Evolutionary conservation across 2,113 vertebrate genomes (phyloP).

Genomic region (Plecotus auritus): DNA sequence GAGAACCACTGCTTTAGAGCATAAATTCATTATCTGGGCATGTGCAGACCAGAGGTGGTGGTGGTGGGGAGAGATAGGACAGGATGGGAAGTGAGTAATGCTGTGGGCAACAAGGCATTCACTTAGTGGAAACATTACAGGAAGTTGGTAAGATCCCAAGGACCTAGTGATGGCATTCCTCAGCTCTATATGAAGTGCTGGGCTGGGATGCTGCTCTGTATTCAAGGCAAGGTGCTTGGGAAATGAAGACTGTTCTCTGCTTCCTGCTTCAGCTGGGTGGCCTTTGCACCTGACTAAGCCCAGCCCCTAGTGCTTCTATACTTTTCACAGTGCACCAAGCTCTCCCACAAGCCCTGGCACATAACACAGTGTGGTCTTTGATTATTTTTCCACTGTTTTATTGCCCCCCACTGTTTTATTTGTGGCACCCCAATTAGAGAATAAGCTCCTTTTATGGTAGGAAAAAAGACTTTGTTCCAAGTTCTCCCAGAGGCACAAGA

Average conservation of each 20-base stretch:
- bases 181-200: background rate
- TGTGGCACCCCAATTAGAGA: background rate
- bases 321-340: background rate
- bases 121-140: slow-evolving; percentile 42
- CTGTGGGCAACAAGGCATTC: slow-evolving; percentile 40
- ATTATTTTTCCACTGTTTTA: background rate
- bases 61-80: background rate
- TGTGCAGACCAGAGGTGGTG: background rate
- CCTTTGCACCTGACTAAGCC: background rate
- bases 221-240: background rate
- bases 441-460: background rate
- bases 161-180: slow-evolving; percentile 43
- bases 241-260: slow-evolving; percentile 5
- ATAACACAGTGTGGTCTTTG: background rate
- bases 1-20: slow-evolving; percentile 44
- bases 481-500: background rate
- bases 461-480: background rate
- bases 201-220: background rate
- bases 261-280: slow-evolving; percentile 18
- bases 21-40: slow-evolving; percentile 32
- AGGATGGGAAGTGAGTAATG: slow-evolving; percentile 52
- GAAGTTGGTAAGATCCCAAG: slow-evolving; percentile 46
- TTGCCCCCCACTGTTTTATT: background rate
- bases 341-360: background rate
- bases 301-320: background rate